These are phyloP conservation scores for Sebastiscus albofasciatus DNA, from an alignment of 2,797 vertebrate species.

Conservation along the genomic window DNA sequence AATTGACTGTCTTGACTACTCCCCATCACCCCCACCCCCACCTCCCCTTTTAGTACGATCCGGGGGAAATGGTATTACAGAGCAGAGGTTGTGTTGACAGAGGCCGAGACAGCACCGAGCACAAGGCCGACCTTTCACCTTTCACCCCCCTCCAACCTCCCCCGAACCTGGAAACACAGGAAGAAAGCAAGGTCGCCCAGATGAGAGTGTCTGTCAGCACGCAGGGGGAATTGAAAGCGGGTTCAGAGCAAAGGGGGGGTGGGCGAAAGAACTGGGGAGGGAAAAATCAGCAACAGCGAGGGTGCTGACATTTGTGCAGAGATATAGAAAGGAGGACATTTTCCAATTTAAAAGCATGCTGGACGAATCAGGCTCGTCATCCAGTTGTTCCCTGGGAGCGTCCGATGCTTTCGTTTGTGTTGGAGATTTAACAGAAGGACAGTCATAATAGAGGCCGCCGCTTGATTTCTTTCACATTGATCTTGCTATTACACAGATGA, in stretches of 20 bases:
- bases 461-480: conserved; percentile 71
- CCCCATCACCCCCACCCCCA: conserved; percentile 7
- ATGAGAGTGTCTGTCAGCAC: conserved; percentile 79
- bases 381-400: conserved; percentile 39
- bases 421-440: conserved; percentile 65
- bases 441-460: conserved; percentile 58
- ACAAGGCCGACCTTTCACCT: conserved; percentile 74
- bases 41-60: conserved; percentile 42
- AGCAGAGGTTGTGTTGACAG: conserved; percentile 80
- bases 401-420: conserved; percentile 30
- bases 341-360: conserved; percentile 52
- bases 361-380: conserved; percentile 62
- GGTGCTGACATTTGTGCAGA: conserved; percentile 51
- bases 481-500: conserved; percentile 70
- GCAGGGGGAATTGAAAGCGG: conserved; percentile 68
- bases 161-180: conserved; percentile 70
- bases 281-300: neutral
- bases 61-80: conserved; percentile 61
- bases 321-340: conserved; percentile 50
- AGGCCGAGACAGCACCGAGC: conserved; percentile 66
- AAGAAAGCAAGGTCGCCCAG: conserved; percentile 76
- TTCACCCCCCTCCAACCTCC: conserved; percentile 48
- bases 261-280: neutral
- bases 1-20: conserved; percentile 58
- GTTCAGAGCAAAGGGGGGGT: conserved; percentile 28